Conservation (phyloP, 2,113 vertebrate species). For the Pica pica region DNA sequence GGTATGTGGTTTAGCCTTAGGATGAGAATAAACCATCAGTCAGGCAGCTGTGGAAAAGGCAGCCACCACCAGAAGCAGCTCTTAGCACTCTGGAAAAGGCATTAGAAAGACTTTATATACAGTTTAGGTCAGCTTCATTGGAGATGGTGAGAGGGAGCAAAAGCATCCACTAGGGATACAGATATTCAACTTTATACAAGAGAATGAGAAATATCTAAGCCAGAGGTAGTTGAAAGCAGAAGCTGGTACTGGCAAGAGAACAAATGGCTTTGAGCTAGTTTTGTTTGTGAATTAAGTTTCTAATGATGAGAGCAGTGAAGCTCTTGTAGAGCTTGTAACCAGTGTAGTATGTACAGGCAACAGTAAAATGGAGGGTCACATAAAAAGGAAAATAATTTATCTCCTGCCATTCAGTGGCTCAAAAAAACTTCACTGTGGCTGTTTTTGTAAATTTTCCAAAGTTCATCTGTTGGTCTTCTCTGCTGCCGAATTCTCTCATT, state of each 20-base stretch:
- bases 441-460: not conserved
- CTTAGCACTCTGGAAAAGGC: not conserved
- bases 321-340: not conserved
- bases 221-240: not conserved
- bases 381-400: not conserved
- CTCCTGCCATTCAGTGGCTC: not conserved
- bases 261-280: not conserved
- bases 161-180: not conserved
- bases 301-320: rapidly evolving
- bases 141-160: not conserved
- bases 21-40: not conserved
- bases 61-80: not conserved
- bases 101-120: not conserved
- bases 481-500: not conserved
- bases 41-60: not conserved
- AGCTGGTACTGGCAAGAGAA: not conserved
- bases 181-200: not conserved
- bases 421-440: not conserved
- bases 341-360: not conserved
- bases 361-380: not conserved
- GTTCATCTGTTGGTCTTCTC: not conserved
- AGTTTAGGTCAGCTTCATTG: not conserved
- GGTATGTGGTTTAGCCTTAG: not conserved
- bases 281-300: not conserved
- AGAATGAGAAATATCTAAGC: not conserved